A percentile compares a stretch with the other conserved stretches of the same genome.
Evolutionary conservation across 2,113 vertebrate genomes (phyloP).

Genomic region (Odontophorus gujanensis): DNA sequence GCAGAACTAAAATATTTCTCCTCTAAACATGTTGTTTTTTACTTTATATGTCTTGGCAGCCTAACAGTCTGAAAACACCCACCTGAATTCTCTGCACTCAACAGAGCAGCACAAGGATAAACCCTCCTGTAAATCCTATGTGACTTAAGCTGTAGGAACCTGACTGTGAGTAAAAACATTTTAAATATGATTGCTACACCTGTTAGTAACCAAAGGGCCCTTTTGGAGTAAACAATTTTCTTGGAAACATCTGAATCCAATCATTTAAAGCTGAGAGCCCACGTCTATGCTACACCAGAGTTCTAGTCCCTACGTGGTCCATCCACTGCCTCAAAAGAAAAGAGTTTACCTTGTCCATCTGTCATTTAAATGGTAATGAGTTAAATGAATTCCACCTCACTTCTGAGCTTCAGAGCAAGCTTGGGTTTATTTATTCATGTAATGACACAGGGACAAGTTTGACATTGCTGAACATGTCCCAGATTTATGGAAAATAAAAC

Average conservation of each 20-base stretch:
- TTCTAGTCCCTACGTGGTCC: not conserved
- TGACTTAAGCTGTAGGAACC: constrained; percentile 30
- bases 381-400: constrained; percentile 62
- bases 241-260: constrained; percentile 59
- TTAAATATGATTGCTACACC: constrained; percentile 56
- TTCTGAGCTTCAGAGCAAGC: constrained; percentile 51
- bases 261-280: constrained; percentile 12
- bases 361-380: constrained; percentile 69
- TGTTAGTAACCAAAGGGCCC: constrained; percentile 45
- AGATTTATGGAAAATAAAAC: constrained; percentile 65
- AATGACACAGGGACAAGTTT: constrained; percentile 51
- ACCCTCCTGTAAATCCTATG: constrained; percentile 34
- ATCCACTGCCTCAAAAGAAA: constrained; percentile 34
- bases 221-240: constrained; percentile 54
- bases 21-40: constrained; percentile 22
- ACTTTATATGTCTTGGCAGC: constrained; percentile 56
- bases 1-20: constrained; percentile 49
- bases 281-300: not conserved
- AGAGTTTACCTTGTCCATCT: constrained; percentile 47
- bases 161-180: constrained; percentile 64
- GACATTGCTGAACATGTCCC: constrained; percentile 46
- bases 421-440: constrained; percentile 57
- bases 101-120: constrained; percentile 33
- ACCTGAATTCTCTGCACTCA: constrained; percentile 29
- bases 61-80: constrained; percentile 16